These are phyloP conservation scores for Branchellion lobata DNA, from an alignment of 2,888 invertebrate genomes.

Conservation along the genomic window DNA sequence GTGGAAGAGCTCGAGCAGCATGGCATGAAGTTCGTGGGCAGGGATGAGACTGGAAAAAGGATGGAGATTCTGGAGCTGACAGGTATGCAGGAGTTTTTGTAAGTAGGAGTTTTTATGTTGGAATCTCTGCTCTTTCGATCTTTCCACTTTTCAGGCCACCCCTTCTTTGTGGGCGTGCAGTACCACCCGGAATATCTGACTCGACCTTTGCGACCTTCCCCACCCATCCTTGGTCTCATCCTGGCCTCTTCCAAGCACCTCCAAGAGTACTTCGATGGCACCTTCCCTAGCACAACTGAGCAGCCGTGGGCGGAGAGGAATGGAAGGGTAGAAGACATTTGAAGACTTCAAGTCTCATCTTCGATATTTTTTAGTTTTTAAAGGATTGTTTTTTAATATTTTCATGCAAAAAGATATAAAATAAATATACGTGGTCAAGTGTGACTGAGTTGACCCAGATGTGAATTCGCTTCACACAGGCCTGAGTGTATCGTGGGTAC, in stretches of 20 bases:
- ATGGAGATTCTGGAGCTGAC: slow-evolving; percentile 92
- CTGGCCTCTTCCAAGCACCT: slow-evolving; percentile 83
- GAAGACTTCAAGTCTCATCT: neutral
- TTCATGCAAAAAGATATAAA: too few species aligned
- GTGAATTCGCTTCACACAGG: too few species aligned
- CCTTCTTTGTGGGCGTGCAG: slow-evolving; percentile 91
- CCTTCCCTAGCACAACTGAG: slow-evolving; percentile 51
- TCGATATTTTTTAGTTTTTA: too few species aligned
- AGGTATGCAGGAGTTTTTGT: slow-evolving; percentile 55
- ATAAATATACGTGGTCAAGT: too few species aligned
- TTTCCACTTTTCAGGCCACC: slow-evolving; percentile 73
- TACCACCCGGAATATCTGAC: slow-evolving; percentile 97
- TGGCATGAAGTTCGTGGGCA: slow-evolving; percentile 83
- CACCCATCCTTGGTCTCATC: slow-evolving; percentile 90
- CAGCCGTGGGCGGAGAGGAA: neutral
- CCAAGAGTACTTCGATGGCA: slow-evolving; percentile 66
- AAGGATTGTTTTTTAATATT: too few species aligned
- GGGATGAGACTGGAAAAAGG: slow-evolving; percentile 76
- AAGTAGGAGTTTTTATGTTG: neutral
- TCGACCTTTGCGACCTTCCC: slow-evolving; percentile 74
- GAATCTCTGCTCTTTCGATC: too few species aligned
- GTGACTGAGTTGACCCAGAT: too few species aligned
- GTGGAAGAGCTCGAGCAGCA: slow-evolving; percentile 73
- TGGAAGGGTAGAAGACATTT: neutral
- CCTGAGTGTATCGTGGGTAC: too few species aligned